Conservation (phyloP, 1,140 invertebrate genomes). For the Venustaconcha ellipsiformis region DNA sequence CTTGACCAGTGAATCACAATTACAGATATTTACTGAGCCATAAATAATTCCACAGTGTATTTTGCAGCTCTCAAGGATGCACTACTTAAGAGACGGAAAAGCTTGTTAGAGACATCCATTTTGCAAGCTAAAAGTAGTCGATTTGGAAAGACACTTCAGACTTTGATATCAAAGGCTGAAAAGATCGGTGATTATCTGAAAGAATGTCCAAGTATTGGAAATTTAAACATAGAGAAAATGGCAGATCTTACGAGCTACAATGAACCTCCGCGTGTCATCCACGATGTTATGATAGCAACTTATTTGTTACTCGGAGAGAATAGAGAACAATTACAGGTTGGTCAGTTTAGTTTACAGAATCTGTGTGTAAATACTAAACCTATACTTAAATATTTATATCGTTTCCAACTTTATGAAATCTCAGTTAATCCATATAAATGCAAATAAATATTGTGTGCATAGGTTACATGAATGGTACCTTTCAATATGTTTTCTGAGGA, state of each 20-base stretch:
- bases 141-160: too few species aligned
- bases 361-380: too few species aligned
- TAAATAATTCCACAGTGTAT: too few species aligned
- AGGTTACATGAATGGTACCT: too few species aligned
- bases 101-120: constrained; percentile 6
- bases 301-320: constrained; percentile 41
- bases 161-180: constrained; percentile 8
- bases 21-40: too few species aligned
- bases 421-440: too few species aligned
- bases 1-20: too few species aligned
- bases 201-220: constrained; percentile 27
- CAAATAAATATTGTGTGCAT: too few species aligned
- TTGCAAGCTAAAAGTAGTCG: not conserved
- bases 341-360: not conserved
- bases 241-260: constrained; percentile 42
- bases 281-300: constrained; percentile 42
- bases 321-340: constrained; percentile 22
- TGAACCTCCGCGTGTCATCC: constrained; percentile 34
- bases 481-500: too few species aligned
- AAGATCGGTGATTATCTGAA: constrained; percentile 11
- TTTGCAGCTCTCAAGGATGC: constrained; percentile 6
- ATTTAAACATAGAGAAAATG: constrained; percentile 27
- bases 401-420: too few species aligned
- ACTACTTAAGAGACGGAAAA: not conserved
- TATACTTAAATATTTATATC: too few species aligned